Percentiles rank a stretch among this genome's conserved stretches.
phyloP scores from a whole-genome alignment of 2,797 vertebrate genomes.

The Urophycis tenuis region DNA sequence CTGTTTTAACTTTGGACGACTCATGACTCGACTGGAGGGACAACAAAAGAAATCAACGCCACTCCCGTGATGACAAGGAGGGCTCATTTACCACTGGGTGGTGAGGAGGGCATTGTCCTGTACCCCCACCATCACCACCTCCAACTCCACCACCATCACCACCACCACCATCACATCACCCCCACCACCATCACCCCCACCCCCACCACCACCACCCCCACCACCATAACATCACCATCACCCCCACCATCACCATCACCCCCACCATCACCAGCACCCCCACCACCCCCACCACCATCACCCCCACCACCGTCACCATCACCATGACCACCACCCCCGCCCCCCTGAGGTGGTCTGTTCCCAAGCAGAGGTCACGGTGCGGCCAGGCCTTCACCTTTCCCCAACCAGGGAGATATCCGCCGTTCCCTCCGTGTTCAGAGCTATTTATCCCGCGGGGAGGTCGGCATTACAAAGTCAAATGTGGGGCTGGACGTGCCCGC shows the following conservation, averaged over 20 bases:
- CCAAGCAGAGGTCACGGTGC: conserved; percentile 51
- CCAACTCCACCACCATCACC: too few species aligned
- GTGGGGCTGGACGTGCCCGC: conserved; percentile 57
- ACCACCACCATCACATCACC: too few species aligned
- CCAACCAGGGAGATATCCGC: conserved; percentile 54
- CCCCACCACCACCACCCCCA: too few species aligned
- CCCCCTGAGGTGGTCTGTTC: conserved; percentile 46
- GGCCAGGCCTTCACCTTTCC: conserved; percentile 52
- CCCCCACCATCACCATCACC: too few species aligned
- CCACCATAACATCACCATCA: too few species aligned
- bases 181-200: too few species aligned
- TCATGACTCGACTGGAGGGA: conserved; percentile 22
- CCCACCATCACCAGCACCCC: too few species aligned
- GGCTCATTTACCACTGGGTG: conserved; percentile 14
- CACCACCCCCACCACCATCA: too few species aligned
- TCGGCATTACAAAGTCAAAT: conserved; percentile 51
- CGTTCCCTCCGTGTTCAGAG: conserved; percentile 59
- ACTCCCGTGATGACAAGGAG: conserved; percentile 25
- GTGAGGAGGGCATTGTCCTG: conserved; percentile 37
- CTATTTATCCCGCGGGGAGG: neutral
- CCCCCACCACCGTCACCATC: too few species aligned
- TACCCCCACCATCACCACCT: too few species aligned
- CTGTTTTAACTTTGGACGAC: neutral
- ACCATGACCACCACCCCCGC: too few species aligned
- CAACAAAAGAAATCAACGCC: neutral